Evolutionary conservation across 2,888 invertebrate species (phyloP), one percentile per base, ranked within the genome.

Genomic region (Brachyptera putata): DNA sequence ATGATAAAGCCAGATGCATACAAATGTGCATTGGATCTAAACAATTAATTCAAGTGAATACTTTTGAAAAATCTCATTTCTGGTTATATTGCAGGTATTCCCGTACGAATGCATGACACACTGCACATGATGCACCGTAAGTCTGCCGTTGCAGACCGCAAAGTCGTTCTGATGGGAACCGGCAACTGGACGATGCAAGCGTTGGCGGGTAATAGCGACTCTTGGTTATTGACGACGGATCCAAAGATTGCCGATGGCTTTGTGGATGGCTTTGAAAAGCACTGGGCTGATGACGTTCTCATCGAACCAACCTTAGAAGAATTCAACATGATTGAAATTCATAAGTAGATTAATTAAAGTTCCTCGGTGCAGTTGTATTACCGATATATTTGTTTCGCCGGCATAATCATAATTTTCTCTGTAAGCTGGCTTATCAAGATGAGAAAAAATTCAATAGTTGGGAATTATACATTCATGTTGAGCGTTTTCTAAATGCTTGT

Each of bases 151-250:
- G 36, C 18, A n/a, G 53, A 53, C 36, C 18, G 24, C 2, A 5
- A n/a, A 9, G 13, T 18, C 3, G 11, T 53, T 11, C 22, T 53
- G 36, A 34, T 34, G 22, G 53, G 53, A 3, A 36, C 53, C 16
- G 53, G 53, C 18, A 53, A 53, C 37, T 53, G 53, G 53, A 53
- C 53, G 14, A 53, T 53, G 53, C 53, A 53, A 36, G 22, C 34
- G 4, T 18, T 53, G 21, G 30, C 34, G 22, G 53, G 53, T 3
- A 53, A 53, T 53, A 36, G 53, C 36, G 53, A 53, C 21, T 7
- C 9, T 1, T 53, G 30, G 34, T 5, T 21, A 2, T 16, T 36
- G 34, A 36, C 36, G 21, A 4, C 13, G 7, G 53, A 53, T 14
- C 3, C 34, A 22, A 9, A 4, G 9, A 22, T 13, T 1, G 53